Percentiles rank a stretch among this genome's conserved stretches.
Conservation (phyloP, 1,140 invertebrate species). For the Thrips palmi region DNA sequence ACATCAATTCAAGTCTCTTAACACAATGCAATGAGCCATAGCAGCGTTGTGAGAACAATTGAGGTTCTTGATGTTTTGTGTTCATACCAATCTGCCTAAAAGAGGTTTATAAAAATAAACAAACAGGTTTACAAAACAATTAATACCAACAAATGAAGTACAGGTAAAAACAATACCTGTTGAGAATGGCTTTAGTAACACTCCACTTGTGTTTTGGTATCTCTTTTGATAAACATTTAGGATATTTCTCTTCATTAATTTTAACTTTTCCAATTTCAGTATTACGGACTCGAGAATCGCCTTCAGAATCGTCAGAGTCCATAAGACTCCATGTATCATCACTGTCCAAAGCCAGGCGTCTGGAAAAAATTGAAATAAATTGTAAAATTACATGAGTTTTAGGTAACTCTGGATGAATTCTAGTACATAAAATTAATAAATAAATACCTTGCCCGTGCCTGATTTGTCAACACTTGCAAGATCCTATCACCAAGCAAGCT, state of each 20-base stretch:
- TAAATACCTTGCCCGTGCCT: too few relatives aligned
- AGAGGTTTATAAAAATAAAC: slow-evolving; percentile 28
- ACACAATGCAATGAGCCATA: slow-evolving; percentile 68
- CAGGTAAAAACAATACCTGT: slow-evolving; percentile 14
- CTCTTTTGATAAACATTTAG: slow-evolving; percentile 31
- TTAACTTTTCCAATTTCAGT: too few relatives aligned
- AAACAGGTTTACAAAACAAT: slow-evolving; percentile 8
- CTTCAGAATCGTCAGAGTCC: too few relatives aligned
- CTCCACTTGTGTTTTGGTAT: slow-evolving; percentile 49
- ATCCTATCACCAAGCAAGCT: too few relatives aligned
- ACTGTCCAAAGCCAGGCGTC: too few relatives aligned
- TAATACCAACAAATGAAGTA: slow-evolving; percentile 2
- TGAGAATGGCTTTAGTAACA: slow-evolving; percentile 26
- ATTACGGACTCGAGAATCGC: too few relatives aligned
- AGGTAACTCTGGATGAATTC: too few relatives aligned
- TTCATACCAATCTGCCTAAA: slow-evolving; percentile 39
- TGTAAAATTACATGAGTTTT: too few relatives aligned
- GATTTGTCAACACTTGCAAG: too few relatives aligned
- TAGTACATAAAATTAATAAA: too few relatives aligned
- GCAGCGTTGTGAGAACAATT: slow-evolving; percentile 46
- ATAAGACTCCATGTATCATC: too few relatives aligned
- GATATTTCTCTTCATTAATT: slow-evolving; percentile 24
- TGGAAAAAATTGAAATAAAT: too few relatives aligned
- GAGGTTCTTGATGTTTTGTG: slow-evolving; percentile 25
- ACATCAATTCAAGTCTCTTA: slow-evolving; percentile 60